These are phyloP conservation scores for Psammodynastes pulverulentus DNA, from an alignment of 2,113 vertebrate genomes.

Conservation along the genomic window DNA sequence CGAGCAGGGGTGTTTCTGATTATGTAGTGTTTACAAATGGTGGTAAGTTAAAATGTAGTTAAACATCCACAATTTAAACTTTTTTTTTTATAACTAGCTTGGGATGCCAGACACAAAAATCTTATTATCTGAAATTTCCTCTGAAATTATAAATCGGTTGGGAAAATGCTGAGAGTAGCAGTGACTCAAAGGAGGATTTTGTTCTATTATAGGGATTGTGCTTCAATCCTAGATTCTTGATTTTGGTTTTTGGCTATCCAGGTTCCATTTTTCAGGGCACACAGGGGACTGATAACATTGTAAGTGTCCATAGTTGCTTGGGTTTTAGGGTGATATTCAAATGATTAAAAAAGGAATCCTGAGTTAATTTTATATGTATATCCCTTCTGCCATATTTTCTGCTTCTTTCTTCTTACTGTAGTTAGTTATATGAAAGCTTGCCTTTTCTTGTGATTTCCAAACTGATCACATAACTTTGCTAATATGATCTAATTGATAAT, in stretches of 20 bases:
- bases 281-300: neutral
- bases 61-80: neutral
- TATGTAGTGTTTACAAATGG: neutral
- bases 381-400: neutral
- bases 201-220: neutral
- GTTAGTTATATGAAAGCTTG: neutral
- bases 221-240: neutral
- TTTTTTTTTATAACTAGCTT: neutral
- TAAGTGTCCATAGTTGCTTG: neutral
- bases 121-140: neutral
- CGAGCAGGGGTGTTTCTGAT: neutral
- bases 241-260: neutral
- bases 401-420: neutral
- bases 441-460: neutral
- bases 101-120: neutral
- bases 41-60: neutral
- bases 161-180: neutral
- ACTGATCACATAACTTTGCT: neutral
- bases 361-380: neutral
- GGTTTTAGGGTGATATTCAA: neutral
- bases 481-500: neutral
- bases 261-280: neutral
- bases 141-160: neutral
- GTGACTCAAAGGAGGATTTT: neutral
- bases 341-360: neutral